phyloP scores from a whole-genome alignment of 2,797 vertebrate species.

The Acipenser ruthenus region DNA sequence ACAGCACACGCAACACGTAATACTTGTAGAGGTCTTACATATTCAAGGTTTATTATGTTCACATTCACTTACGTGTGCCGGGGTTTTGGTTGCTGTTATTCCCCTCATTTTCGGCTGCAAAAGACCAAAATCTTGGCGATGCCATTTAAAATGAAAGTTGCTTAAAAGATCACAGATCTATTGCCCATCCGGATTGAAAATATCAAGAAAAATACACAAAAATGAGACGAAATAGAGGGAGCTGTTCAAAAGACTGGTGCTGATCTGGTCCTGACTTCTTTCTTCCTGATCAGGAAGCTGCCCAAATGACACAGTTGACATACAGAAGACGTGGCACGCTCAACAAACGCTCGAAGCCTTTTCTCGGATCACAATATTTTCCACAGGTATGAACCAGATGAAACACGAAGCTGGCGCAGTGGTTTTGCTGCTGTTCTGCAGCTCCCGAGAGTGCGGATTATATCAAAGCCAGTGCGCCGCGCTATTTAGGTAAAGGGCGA shows the following conservation, averaged over 20 bases:
- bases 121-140: constrained; percentile 86
- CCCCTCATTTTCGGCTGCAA: constrained; percentile 69
- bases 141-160: constrained; percentile 64
- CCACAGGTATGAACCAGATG: constrained; percentile 39
- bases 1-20: too few relatives aligned
- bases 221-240: constrained; percentile 25
- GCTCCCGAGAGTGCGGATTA: constrained; percentile 33
- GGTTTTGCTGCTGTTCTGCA: constrained; percentile 20
- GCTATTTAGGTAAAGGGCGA: constrained; percentile 26
- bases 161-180: constrained; percentile 41
- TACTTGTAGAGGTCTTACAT: too few relatives aligned
- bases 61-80: constrained; percentile 66
- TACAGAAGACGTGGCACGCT: constrained; percentile 8
- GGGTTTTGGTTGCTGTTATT: constrained; percentile 68
- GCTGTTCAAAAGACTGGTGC: constrained; percentile 45
- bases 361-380: constrained; percentile 20
- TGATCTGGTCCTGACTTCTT: constrained; percentile 22
- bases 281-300: constrained; percentile 24
- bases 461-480: constrained; percentile 17
- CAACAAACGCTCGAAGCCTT: constrained; percentile 18
- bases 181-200: constrained; percentile 52
- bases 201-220: constrained; percentile 3
- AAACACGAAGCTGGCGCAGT: constrained; percentile 14
- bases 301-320: constrained; percentile 20
- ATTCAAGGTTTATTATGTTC: too few relatives aligned